Base-by-base conservation (phyloP, 2,797 vertebrate genomes). In the Pangasius mekongensis region DNA sequence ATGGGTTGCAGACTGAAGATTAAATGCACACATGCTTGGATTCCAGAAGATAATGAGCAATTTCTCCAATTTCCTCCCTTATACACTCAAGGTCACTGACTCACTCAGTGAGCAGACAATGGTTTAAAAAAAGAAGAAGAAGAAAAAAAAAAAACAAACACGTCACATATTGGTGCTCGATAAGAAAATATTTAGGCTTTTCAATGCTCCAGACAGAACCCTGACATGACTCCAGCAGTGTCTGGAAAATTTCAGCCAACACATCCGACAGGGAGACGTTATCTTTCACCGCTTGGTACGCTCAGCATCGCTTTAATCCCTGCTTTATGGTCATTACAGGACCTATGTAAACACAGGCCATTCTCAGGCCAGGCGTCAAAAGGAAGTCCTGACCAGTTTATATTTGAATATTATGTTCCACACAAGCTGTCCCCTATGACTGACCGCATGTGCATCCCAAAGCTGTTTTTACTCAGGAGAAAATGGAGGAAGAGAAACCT, bases 181-280 rank as follows among this genome's bases (percentile, higher is more conserved):
- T 39, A 36, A 54, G 30, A 30, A 83, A 60, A 60, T 24, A 49
- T 47, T 62, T 83, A 62, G 27, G n/a, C 20, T 43, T 74, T 77
- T 86, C 27, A 33, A 52, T 13, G 30, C 47, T 47, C 13, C 0
- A 43, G 69, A 77, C 78, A 84, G 64, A 87, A 83, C 18, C 36
- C 27, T 9, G 24, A 39, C 13, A 6, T 16, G 43, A 73, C 86
- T 64, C 36, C 7, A 36, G 74, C 64, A 39, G 83, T 18, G 24
- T 85, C 89, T 89, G 89, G 82, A 87, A 85, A 74, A 52, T 87
- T 43, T 89, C 86, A 87, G 39, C 74, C 83, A 73, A 89, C 86
- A 81, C 76, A 56, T 89, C 33, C 8, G 52, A 81, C 74, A 87
- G 86, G 83, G 67, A 56, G 76, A 78, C 64, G 66, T 36, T 43